phyloP scores from a whole-genome alignment of 2,797 vertebrate species.

The Xenopus petersii region DNA sequence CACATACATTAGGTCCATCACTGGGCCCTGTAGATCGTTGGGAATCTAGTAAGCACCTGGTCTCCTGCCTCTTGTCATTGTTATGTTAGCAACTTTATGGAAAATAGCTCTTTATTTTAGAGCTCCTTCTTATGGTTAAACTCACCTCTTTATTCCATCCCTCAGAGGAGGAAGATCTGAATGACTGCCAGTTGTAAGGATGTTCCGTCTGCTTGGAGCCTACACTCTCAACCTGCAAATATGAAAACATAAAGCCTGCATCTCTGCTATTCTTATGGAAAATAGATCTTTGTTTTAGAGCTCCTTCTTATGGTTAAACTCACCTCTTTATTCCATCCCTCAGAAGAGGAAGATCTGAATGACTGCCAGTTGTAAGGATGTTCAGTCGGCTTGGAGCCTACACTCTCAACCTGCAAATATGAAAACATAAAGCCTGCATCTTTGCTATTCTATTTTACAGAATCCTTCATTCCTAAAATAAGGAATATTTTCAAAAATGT shows the following conservation, averaged over 20 bases:
- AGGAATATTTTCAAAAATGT: too few relatives aligned
- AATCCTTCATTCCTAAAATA: too few relatives aligned
- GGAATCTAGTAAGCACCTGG: too few relatives aligned
- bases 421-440: neutral
- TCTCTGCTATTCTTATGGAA: too few relatives aligned
- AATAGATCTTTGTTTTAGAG: neutral
- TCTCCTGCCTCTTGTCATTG: too few relatives aligned
- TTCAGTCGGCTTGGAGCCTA: neutral
- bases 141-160: constrained; percentile 14
- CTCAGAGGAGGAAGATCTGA: neutral
- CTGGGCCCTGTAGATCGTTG: too few relatives aligned
- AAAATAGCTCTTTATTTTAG: too few relatives aligned
- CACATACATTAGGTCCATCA: too few relatives aligned
- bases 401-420: constrained; percentile 11
- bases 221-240: constrained; percentile 10
- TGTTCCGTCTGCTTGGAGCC: neutral
- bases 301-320: neutral
- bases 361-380: neutral
- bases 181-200: neutral
- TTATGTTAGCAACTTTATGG: too few relatives aligned
- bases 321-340: constrained; percentile 13
- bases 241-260: neutral
- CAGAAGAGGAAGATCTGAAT: neutral
- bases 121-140: neutral
- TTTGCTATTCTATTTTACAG: too few relatives aligned